phyloP scores from a whole-genome alignment of 2,888 invertebrate genomes.

The Sepioteuthis lessoniana region DNA sequence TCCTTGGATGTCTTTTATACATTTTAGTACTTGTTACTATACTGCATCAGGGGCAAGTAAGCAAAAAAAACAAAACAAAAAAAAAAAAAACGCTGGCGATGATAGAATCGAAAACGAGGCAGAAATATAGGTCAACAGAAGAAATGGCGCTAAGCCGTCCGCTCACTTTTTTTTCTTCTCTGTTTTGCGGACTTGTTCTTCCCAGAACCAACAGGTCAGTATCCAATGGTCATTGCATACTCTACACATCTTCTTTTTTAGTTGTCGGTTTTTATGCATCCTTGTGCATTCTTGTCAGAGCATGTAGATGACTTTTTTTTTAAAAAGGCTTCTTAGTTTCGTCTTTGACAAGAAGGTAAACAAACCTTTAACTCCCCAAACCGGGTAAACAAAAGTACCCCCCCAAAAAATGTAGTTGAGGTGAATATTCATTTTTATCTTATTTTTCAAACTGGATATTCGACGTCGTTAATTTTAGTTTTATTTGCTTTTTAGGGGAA shows the following conservation, averaged over 20 bases:
- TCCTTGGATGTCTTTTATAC: background rate
- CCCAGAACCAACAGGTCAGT: conserved; percentile 33
- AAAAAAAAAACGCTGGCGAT: too few species aligned
- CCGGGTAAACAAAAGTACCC: background rate
- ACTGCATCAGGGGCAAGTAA: background rate
- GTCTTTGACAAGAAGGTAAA: background rate
- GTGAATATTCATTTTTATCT: too few species aligned
- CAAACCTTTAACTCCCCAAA: background rate
- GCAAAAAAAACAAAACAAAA: background rate
- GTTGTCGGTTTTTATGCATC: background rate
- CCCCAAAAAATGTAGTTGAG: too few species aligned
- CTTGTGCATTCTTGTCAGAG: background rate
- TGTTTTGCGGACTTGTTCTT: background rate
- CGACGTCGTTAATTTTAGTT: background rate
- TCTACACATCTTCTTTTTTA: background rate
- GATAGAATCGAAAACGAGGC: conserved; percentile 17
- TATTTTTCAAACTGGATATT: too few species aligned
- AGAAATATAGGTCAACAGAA: conserved; percentile 7
- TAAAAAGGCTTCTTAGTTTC: background rate
- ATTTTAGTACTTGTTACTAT: background rate
- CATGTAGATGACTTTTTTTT: background rate
- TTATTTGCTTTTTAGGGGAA: background rate
- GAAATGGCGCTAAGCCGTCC: conserved; percentile 13
- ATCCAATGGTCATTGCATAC: background rate
- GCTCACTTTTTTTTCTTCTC: background rate